Conservation (phyloP, 2,113 vertebrate genomes). For the Cyprinodon variegatus region DNA sequence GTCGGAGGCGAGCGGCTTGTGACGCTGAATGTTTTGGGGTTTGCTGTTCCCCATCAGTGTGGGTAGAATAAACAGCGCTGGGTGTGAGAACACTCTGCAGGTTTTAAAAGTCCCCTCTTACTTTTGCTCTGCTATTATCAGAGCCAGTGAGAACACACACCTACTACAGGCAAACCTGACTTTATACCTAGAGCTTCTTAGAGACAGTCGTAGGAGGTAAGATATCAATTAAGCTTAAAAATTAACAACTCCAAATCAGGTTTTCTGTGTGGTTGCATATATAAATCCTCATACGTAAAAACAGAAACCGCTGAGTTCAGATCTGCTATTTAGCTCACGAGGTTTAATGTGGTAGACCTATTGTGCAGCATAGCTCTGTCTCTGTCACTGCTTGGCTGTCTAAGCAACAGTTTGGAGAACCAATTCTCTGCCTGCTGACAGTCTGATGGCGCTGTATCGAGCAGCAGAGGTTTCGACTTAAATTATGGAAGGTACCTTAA, state of each 20-base stretch:
- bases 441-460: conserved; percentile 10
- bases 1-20: conserved; percentile 4
- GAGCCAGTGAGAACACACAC: conserved; percentile 10
- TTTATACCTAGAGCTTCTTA: conserved; percentile 22
- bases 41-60: conserved; percentile 16
- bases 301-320: conserved; percentile 47
- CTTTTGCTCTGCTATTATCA: conserved; percentile 31
- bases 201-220: neutral
- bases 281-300: conserved; percentile 52
- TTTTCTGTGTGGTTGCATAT: conserved; percentile 38
- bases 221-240: conserved; percentile 4
- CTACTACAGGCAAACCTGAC: conserved; percentile 3
- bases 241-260: conserved; percentile 13
- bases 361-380: conserved; percentile 36
- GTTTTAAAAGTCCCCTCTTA: conserved; percentile 47
- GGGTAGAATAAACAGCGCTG: conserved; percentile 48
- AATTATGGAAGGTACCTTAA: conserved; percentile 12
- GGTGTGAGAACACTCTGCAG: conserved; percentile 49
- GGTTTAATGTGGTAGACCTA: conserved; percentile 34
- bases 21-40: conserved; percentile 21
- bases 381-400: conserved; percentile 53
- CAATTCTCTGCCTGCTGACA: conserved; percentile 39
- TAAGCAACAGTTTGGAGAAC: conserved; percentile 45
- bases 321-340: conserved; percentile 48
- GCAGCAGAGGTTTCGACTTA: neutral